phyloP scores from a whole-genome alignment of 2,888 invertebrate species.

The Drosophila falleni region DNA sequence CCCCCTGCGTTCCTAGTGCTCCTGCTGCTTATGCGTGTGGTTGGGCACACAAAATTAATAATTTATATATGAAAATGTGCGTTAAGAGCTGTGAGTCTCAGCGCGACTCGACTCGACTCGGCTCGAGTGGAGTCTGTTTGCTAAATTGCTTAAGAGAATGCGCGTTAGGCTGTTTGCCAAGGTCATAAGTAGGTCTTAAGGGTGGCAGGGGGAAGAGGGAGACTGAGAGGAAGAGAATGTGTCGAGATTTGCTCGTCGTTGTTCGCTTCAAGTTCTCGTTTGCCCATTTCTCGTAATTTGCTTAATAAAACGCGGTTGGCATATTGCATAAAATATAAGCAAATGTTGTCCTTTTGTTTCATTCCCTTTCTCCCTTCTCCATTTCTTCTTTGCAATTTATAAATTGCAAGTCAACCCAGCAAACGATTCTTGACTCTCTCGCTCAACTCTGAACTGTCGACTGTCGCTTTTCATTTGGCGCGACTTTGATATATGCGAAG shows the following conservation, averaged over 20 bases:
- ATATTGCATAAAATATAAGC: constrained; percentile 80
- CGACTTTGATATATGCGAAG: constrained; percentile 60
- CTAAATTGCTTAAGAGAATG: constrained; percentile 79
- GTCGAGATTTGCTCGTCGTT: constrained; percentile 61
- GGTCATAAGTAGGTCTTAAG: constrained; percentile 79
- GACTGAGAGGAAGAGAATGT: constrained; percentile 3
- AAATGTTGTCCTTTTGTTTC: constrained; percentile 58
- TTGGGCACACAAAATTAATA: constrained; percentile 81
- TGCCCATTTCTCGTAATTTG: constrained; percentile 73
- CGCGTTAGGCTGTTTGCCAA: constrained; percentile 76
- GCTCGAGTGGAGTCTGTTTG: constrained; percentile 70
- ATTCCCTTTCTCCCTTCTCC: background rate
- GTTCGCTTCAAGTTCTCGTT: constrained; percentile 20
- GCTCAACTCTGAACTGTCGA: constrained; percentile 44
- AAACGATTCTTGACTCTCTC: constrained; percentile 43
- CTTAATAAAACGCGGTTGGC: constrained; percentile 81
- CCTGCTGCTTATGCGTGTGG: constrained; percentile 46
- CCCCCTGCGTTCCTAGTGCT: background rate
- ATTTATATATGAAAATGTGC: constrained; percentile 84
- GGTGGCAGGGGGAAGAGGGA: background rate
- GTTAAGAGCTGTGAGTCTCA: constrained; percentile 75
- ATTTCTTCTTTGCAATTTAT: constrained; percentile 47
- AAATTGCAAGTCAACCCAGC: constrained; percentile 52
- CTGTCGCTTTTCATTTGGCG: constrained; percentile 74
- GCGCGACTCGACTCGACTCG: constrained; percentile 26